Conservation (phyloP, 1,140 invertebrate genomes). For the Platorchestia sp. region DNA sequence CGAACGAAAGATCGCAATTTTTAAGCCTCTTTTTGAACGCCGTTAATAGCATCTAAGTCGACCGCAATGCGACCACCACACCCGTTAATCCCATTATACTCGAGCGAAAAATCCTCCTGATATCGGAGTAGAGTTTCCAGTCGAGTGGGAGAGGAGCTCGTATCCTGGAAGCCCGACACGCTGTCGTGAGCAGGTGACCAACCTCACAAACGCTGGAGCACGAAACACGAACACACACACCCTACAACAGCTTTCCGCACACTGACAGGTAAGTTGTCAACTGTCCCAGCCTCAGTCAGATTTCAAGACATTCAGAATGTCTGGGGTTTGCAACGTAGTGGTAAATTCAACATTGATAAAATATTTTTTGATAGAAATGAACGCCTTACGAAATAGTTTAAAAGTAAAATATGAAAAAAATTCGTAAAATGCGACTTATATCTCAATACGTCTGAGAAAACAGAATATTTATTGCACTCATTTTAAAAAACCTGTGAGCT, state of each 20-base stretch:
- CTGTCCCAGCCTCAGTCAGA: neutral
- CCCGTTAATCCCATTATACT: neutral
- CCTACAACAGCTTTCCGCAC: neutral
- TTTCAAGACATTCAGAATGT: neutral
- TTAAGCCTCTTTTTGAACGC: neutral
- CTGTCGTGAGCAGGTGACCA: neutral
- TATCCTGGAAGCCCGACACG: constrained; percentile 4
- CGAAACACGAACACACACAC: neutral
- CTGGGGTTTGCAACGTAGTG: neutral
- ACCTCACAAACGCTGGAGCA: neutral
- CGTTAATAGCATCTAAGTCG: neutral
- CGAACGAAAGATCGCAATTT: neutral
- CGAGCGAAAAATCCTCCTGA: neutral
- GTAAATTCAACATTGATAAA: neutral
- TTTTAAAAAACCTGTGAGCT: neutral
- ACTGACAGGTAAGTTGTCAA: neutral
- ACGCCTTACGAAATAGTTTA: too few relatives aligned
- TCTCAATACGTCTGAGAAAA: too few relatives aligned
- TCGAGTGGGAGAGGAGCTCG: neutral
- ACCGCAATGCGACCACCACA: neutral
- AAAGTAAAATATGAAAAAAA: too few relatives aligned
- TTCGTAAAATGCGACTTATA: too few relatives aligned
- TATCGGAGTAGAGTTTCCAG: neutral
- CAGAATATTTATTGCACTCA: too few relatives aligned
- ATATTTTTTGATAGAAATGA: neutral